A percentile compares a stretch with the other conserved stretches of the same genome.
phyloP scores from a whole-genome alignment of 37 sponge, comb jelly and placozoan species.

The Beroe forskalii region DNA sequence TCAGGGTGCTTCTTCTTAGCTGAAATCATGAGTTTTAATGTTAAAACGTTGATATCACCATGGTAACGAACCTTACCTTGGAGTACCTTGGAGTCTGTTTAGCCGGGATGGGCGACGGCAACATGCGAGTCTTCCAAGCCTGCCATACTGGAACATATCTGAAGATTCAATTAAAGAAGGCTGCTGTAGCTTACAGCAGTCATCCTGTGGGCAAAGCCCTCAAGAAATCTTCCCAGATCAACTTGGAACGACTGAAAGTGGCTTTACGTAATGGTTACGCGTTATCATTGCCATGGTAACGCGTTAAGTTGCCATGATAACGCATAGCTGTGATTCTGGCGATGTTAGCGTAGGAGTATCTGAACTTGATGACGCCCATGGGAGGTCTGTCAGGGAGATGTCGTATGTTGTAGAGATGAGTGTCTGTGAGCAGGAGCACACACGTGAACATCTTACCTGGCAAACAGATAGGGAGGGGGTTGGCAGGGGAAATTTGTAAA shows the following conservation, averaged over 20 bases:
- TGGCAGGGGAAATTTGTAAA: no score
- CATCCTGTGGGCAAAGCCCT: no score
- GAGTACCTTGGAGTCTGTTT: background rate
- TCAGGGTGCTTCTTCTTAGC: constrained; percentile 91
- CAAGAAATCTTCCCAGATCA: no score
- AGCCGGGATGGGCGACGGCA: background rate
- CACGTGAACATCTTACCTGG: constrained; percentile 48
- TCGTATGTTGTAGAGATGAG: constrained; percentile 60
- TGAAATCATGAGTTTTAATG: background rate
- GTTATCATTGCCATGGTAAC: no score
- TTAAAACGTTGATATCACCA: background rate
- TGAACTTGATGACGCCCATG: background rate
- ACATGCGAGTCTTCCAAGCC: background rate
- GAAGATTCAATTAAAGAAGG: no score
- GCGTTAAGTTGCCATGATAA: no score
- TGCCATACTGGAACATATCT: background rate
- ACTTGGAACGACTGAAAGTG: no score
- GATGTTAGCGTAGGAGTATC: background rate
- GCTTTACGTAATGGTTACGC: no score
- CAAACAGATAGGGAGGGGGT: no score
- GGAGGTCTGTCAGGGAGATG: background rate
- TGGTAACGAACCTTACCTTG: background rate
- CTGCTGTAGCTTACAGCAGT: no score
- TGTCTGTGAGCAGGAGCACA: constrained; percentile 22
- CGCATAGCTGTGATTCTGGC: constrained; percentile 34